Conservation (phyloP, 1,140 invertebrate species). For the Monochamus saltuarius region DNA sequence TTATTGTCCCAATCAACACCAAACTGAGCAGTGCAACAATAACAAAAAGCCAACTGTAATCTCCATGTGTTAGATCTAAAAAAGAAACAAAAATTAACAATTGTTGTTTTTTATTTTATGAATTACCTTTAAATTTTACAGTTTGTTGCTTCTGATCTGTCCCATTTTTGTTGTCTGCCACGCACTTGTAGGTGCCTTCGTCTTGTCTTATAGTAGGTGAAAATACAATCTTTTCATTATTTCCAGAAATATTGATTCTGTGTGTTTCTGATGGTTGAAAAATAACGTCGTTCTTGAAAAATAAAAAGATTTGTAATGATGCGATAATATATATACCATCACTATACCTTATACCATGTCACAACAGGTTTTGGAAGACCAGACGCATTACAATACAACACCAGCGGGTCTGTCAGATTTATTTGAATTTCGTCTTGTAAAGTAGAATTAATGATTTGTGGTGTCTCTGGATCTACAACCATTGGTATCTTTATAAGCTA, state of each 20-base stretch:
- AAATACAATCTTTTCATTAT: slow-evolving; percentile 43
- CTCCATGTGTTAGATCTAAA: background rate
- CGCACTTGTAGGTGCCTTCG: slow-evolving; percentile 52
- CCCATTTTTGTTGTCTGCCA: slow-evolving; percentile 50
- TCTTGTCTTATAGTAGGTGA: slow-evolving; percentile 46
- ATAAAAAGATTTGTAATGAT: background rate
- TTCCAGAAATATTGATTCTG: slow-evolving; percentile 53
- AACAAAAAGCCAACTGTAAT: background rate
- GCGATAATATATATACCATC: background rate
- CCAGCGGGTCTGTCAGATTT: slow-evolving; percentile 48
- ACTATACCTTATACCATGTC: slow-evolving; percentile 53
- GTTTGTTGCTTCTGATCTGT: slow-evolving; percentile 36
- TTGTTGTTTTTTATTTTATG: slow-evolving; percentile 6
- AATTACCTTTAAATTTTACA: slow-evolving; percentile 49
- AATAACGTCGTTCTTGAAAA: slow-evolving; percentile 28
- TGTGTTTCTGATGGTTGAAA: slow-evolving; percentile 35
- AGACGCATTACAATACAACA: slow-evolving; percentile 47
- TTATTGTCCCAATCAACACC: slow-evolving; percentile 38
- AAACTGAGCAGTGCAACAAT: background rate
- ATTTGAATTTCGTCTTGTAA: slow-evolving; percentile 43
- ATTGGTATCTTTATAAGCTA: slow-evolving; percentile 19
- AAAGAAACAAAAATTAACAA: background rate
- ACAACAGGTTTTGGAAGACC: slow-evolving; percentile 54
- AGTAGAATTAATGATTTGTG: slow-evolving; percentile 44
- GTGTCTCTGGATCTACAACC: slow-evolving; percentile 38